Evolutionary conservation across 2,888 invertebrate genomes (phyloP), one percentile per base, ranked within the genome.

Genomic region (Loripinus fragilis): DNA sequence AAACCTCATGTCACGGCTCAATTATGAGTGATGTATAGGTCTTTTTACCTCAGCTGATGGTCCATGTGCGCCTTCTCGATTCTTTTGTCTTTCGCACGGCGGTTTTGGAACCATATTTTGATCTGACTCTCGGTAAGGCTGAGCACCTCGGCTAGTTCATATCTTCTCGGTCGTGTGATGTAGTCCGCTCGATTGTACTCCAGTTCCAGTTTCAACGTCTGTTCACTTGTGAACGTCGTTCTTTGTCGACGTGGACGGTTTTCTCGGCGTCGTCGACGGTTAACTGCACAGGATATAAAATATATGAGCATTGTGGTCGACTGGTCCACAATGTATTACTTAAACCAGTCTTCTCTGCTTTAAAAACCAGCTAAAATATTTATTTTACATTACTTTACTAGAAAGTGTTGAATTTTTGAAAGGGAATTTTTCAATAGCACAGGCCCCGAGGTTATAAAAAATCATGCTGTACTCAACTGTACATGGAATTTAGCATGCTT

Each of bases 31-130:
- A n/a, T n/a, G n/a, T n/a, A n/a, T n/a, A n/a, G n/a, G 38, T 8
- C 17, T 20, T 15, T 45, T 17, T 84, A 98, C 98, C 98, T 96
- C 93, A 97, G 97, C 90, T 98, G 98, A 91, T 98, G 98, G 94
- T 98, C 98, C 82, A 98, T 95, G 88, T 98, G 98, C 0, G 98
- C 98, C 92, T 98, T 98, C 93, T 98, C 98, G 86, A 98, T 97
- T 83, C 98, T 95, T 94, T 98, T 98, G 93, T 98, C 98, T 94
- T 98, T 98, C 33, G 98, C 98, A 87, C 98, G 95, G 83, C 98
- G 95, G 94, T 98, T 98, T 94, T 98, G 98, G 94, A 98, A 98
- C 97, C 97, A 97, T 78, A 97, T 97, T 94, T 97, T 97, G 87
- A 97, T 97, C 94, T 97, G 94, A 95, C 97, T 97, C 93, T 97